These are phyloP conservation scores for Lutraria lutraria DNA, from an alignment of 2,888 invertebrate species.

Conservation along the genomic window DNA sequence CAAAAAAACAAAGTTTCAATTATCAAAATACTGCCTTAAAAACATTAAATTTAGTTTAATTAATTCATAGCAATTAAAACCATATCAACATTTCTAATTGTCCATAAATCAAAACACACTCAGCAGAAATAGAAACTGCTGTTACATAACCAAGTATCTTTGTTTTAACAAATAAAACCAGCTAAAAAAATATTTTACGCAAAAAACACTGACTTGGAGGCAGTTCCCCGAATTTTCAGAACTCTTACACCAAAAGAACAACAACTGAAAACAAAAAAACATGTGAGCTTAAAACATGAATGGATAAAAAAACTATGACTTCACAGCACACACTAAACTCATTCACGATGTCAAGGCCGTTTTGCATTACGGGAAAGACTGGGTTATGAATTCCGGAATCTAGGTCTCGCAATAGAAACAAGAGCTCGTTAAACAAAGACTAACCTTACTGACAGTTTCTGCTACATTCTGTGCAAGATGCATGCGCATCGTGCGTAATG, in stretches of 20 bases:
- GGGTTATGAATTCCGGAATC: slow-evolving; percentile 3
- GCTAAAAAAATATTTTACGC: neutral
- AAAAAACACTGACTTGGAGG: neutral
- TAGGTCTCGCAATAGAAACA: neutral
- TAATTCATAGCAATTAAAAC: no score
- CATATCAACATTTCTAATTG: no score
- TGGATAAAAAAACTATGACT: neutral
- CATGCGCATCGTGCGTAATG: slow-evolving; percentile 23
- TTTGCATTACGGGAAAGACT: slow-evolving; percentile 3
- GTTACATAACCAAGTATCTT: no score
- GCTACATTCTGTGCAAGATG: neutral
- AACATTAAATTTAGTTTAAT: no score
- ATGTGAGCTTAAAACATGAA: slow-evolving; percentile 13
- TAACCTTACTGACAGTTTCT: neutral
- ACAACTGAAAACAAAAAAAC: neutral
- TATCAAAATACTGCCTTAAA: no score
- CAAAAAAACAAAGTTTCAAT: no score
- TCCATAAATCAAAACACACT: no score
- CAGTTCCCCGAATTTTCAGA: neutral
- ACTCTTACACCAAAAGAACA: neutral
- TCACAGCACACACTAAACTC: neutral
- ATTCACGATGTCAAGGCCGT: neutral
- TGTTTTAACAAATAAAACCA: neutral
- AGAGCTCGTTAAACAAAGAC: slow-evolving; percentile 7
- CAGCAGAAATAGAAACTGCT: no score